A percentile compares a stretch with the other conserved stretches of the same genome.
phyloP scores from a whole-genome alignment of 2,113 vertebrate species.

The Chaetorhynchus papuensis region DNA sequence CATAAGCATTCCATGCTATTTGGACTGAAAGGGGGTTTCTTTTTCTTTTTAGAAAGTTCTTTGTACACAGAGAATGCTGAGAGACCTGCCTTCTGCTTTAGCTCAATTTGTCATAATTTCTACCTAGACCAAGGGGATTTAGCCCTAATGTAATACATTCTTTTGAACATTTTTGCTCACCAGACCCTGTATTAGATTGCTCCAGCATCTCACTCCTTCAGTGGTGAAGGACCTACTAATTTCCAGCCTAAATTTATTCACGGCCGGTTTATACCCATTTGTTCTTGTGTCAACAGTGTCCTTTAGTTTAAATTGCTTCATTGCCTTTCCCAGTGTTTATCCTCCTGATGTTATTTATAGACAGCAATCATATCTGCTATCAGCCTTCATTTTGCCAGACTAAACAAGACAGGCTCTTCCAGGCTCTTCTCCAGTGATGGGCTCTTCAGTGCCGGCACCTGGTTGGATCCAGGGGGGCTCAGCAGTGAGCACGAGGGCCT shows the following conservation, averaged over 20 bases:
- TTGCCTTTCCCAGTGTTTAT: conserved; percentile 51
- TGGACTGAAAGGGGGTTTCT: background rate
- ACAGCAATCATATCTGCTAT: conserved; percentile 42
- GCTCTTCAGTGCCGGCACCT: background rate
- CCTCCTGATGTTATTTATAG: conserved; percentile 48
- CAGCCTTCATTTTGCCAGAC: conserved; percentile 32
- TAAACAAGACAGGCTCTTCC: conserved; percentile 34
- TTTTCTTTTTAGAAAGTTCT: background rate
- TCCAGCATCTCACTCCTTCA: background rate
- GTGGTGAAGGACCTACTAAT: conserved; percentile 21
- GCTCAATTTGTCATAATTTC: background rate
- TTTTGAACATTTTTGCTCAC: background rate
- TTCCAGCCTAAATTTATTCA: conserved; percentile 39
- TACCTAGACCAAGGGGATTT: background rate
- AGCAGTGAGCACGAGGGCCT: background rate
- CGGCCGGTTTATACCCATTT: conserved; percentile 20
- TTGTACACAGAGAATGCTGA: background rate
- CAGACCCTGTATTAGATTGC: background rate
- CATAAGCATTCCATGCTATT: background rate
- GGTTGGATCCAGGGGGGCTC: background rate
- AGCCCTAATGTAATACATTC: background rate
- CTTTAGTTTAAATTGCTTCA: conserved; percentile 47
- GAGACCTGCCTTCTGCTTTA: background rate
- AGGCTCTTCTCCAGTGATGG: conserved; percentile 9
- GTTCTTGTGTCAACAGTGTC: conserved; percentile 38